Evolutionary conservation across 2,113 vertebrate species (phyloP), one percentile per base, ranked within the genome.

Genomic region (Boulengeromyrus knoepffleri): DNA sequence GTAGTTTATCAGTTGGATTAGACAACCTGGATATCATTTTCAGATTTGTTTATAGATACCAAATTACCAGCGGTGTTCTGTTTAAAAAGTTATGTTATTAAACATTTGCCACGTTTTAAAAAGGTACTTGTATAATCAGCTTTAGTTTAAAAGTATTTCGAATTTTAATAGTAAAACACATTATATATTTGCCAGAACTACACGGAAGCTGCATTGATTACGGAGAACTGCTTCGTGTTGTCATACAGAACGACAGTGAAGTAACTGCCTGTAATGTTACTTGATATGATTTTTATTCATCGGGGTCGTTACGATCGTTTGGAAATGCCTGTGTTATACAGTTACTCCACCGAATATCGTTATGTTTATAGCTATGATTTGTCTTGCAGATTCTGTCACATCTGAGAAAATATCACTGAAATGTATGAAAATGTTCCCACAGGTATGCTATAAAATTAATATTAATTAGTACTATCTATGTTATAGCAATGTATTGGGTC

Each of bases 391-490:
- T 52, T 87, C 5, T 87, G 8, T 46, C 58, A 36, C 31, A 36
- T 87, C n/a, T 47, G 5, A 7, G 56, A 24, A 15, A 1, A 10
- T 74, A 49, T 47, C 88, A 62, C 88, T 24, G 90, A 46, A 1
- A 96, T 96, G 96, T 95, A 93, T 92, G 96, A 96, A 90, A 96
- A 95, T 90, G 92, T 96, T 87, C 94, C 94, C 0, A 90, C 94
- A 94, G 95, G 96, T 13, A 9, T 88, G 62, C 15, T 49, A 12
- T 80, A 5, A 17, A 31, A 83, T 46, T 50, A 31, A 42, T 62
- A 47, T 62, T 36, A 42, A 1, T 27, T 31, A 66, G 31, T 70
- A 27, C 27, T 31, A 27, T 27, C 17, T 21, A 2, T 89, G 12
- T 86, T 8, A 12, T 31, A 3, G 21, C 8, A 27, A 27, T 86